Evolutionary conservation across 2,113 vertebrate species (phyloP).

Genomic region (Oncorhynchus kisutch): DNA sequence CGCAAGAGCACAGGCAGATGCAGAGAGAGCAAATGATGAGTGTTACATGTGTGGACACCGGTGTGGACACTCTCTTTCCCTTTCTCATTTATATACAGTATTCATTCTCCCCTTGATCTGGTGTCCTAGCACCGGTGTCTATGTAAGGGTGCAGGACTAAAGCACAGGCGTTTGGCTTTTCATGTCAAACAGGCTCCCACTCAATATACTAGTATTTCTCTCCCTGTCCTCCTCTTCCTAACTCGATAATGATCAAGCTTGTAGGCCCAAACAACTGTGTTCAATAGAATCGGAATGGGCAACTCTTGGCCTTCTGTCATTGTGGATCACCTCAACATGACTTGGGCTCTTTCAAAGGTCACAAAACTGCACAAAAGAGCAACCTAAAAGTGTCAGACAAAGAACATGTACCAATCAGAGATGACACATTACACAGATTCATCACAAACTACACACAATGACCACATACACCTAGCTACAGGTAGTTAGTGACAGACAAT

Average conservation of each 20-base stretch:
- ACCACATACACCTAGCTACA: too few species aligned
- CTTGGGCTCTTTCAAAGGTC: too few species aligned
- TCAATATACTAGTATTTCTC: slow-evolving; percentile 44
- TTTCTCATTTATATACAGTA: slow-evolving; percentile 35
- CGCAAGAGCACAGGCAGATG: not conserved
- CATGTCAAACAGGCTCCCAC: slow-evolving; percentile 33
- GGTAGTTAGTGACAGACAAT: too few species aligned
- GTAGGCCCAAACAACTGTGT: not conserved
- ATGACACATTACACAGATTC: too few species aligned
- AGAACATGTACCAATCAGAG: too few species aligned
- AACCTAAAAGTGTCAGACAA: too few species aligned
- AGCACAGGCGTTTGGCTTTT: not conserved
- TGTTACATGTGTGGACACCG: not conserved
- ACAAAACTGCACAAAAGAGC: too few species aligned
- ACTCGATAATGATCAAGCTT: not conserved
- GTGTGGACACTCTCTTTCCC: not conserved
- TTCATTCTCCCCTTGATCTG: slow-evolving; percentile 27
- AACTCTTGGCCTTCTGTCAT: not conserved
- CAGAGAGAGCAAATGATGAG: not conserved
- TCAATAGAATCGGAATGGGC: not conserved
- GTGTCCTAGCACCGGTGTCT: slow-evolving; percentile 32
- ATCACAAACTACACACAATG: too few species aligned
- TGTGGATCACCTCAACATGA: too few species aligned
- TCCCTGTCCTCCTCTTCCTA: not conserved
- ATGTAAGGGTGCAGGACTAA: slow-evolving; percentile 21